Base-by-base conservation (phyloP, 1,140 invertebrate genomes). In the Drosophila carrolli region DNA sequence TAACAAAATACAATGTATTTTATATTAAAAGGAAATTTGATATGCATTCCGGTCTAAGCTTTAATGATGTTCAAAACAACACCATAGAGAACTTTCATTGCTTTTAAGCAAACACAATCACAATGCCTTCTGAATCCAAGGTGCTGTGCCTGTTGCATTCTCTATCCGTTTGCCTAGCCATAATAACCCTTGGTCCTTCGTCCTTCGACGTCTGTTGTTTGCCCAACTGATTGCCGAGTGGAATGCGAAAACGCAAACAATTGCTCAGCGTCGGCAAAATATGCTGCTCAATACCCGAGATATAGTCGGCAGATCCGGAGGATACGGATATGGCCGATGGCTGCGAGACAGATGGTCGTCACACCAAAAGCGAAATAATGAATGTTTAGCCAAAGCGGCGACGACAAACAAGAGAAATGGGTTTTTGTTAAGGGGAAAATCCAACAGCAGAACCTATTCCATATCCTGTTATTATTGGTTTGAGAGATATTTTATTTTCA, bases 371-470 rank as follows among this genome's bases (percentile, higher is more conserved):
- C 40, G 65, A 74, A 63, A 61, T 68, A 82, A 77, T 77, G 68
- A 81, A 77, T 53, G 62, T 70, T 74, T 58, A 77, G 67, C 58
- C 40, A 47, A 57, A 44, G 50, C 54, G 41, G 60, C 35, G 68
- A 19, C 58, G 60, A 50, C 66, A 54, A 80, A 73, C 47, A 67
- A 58, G 66, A 67, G 54, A 72, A 76, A 81, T 80, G 63, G 6
- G 61, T 50, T 67, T 59, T 53, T 37, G 43, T 57, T 27, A 46
- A 38, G 40, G 44, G 41, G 48, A 37, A 53, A 65, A 51, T 51
- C 35, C 54, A 41, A 32, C 48, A 44, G 46, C 23, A 76, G 67
- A 81, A 72, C 55, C 62, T 63, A 62, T 63, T 68, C 23, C 47
- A 56, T 47, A 57, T 54, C 38, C 59, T 43, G 27, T 14, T 48